phyloP scores from a whole-genome alignment of 2,797 vertebrate species.

The Xyrichtys novacula region DNA sequence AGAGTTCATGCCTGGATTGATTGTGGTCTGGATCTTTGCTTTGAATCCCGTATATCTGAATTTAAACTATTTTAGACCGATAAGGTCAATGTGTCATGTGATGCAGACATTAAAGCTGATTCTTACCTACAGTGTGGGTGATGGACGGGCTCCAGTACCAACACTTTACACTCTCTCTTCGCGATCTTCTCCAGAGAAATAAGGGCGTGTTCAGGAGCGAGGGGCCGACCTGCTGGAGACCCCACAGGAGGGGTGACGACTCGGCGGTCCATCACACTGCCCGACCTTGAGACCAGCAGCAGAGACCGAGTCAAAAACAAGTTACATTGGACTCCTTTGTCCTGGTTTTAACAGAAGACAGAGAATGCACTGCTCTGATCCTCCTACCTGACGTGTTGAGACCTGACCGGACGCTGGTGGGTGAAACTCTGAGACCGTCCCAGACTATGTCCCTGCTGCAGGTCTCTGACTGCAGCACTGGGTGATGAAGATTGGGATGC shows the following conservation, averaged over 20 bases:
- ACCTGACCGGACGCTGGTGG: constrained; percentile 85
- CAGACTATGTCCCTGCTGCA: constrained; percentile 83
- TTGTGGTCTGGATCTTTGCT: no score
- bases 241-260: constrained; percentile 86
- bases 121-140: constrained; percentile 44
- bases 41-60: no score
- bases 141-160: constrained; percentile 82
- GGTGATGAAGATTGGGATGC: constrained; percentile 40
- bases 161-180: constrained; percentile 92
- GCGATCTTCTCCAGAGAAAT: constrained; percentile 91
- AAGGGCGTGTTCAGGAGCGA: constrained; percentile 78
- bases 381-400: constrained; percentile 86
- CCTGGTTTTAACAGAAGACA: neutral
- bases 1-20: no score
- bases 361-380: neutral
- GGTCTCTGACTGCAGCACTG: constrained; percentile 84
- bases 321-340: no score
- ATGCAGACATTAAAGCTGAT: neutral
- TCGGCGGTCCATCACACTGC: constrained; percentile 87
- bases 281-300: constrained; percentile 78
- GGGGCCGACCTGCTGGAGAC: constrained; percentile 82
- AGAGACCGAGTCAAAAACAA: neutral
- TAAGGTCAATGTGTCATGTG: no score
- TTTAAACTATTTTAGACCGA: no score
- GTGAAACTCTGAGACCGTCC: constrained; percentile 91